Evolutionary conservation across 2,113 vertebrate genomes (phyloP).

Genomic region (Chionodraco myersi): DNA sequence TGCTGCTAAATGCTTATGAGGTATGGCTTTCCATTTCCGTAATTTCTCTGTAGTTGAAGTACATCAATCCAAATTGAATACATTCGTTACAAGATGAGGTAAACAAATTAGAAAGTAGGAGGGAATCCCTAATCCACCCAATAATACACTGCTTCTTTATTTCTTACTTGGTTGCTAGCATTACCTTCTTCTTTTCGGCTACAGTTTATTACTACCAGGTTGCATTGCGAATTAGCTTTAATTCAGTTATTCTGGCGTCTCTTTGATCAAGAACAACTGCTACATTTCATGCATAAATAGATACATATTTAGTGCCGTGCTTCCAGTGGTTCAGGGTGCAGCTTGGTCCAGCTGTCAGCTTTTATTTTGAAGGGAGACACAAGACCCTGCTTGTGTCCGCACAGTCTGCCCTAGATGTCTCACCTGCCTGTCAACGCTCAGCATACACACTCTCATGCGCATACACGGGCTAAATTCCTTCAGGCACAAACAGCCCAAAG

Average conservation of each 20-base stretch:
- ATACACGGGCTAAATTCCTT: constrained; percentile 44
- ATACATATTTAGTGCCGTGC: background rate
- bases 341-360: constrained; percentile 31
- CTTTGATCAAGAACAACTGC: background rate
- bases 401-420: constrained; percentile 65
- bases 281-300: background rate
- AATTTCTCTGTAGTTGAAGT: background rate
- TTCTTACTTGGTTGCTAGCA: background rate
- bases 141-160: background rate
- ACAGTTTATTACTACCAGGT: too few relatives aligned
- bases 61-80: background rate
- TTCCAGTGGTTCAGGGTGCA: background rate
- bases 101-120: background rate
- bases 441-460: background rate
- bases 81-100: background rate
- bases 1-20: background rate
- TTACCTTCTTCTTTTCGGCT: background rate
- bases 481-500: background rate
- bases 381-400: constrained; percentile 60
- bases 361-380: constrained; percentile 59
- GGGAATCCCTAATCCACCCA: constrained; percentile 11
- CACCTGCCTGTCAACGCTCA: constrained; percentile 69
- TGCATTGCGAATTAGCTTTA: background rate
- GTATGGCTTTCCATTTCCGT: background rate
- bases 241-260: background rate